These are phyloP conservation scores for Pasiphila rectangulata DNA, from an alignment of 2,888 invertebrate species.

Conservation along the genomic window DNA sequence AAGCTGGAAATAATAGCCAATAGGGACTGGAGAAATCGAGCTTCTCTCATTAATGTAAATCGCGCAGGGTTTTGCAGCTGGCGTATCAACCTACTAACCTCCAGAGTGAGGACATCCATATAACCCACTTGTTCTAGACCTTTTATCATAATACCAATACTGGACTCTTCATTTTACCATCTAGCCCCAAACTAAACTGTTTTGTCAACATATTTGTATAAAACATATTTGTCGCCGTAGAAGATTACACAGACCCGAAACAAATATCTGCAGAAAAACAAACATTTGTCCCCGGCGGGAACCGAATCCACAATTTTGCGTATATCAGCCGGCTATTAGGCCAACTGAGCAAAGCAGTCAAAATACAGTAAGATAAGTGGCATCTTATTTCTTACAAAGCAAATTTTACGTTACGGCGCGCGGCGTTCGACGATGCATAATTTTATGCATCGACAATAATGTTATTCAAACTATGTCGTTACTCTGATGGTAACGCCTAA, in stretches of 20 bases:
- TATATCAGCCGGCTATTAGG: too few relatives aligned
- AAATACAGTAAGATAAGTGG: too few relatives aligned
- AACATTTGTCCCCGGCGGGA: too few relatives aligned
- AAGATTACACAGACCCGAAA: too few relatives aligned
- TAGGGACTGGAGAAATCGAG: constrained; percentile 66
- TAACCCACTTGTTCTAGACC: constrained; percentile 25
- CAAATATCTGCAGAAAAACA: too few relatives aligned
- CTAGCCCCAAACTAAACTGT: too few relatives aligned
- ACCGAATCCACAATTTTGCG: too few relatives aligned
- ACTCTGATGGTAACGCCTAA: constrained; percentile 32
- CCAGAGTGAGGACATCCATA: constrained; percentile 47
- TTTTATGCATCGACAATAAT: constrained; percentile 44
- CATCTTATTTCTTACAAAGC: constrained; percentile 42
- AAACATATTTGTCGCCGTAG: too few relatives aligned
- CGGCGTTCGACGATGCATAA: constrained; percentile 48
- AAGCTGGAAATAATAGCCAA: constrained; percentile 52
- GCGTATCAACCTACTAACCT: constrained; percentile 72
- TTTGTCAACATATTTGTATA: too few relatives aligned
- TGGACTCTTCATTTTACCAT: too few relatives aligned
- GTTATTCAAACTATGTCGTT: constrained; percentile 43
- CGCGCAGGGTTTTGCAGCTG: constrained; percentile 48
- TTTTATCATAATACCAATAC: too few relatives aligned
- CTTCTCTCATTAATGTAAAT: constrained; percentile 72
- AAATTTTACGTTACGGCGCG: constrained; percentile 43
- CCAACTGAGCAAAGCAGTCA: too few relatives aligned